Evolutionary conservation across 1,140 invertebrate genomes (phyloP), one percentile per base, ranked within the genome.

Genomic region (Gryllus bimaculatus): DNA sequence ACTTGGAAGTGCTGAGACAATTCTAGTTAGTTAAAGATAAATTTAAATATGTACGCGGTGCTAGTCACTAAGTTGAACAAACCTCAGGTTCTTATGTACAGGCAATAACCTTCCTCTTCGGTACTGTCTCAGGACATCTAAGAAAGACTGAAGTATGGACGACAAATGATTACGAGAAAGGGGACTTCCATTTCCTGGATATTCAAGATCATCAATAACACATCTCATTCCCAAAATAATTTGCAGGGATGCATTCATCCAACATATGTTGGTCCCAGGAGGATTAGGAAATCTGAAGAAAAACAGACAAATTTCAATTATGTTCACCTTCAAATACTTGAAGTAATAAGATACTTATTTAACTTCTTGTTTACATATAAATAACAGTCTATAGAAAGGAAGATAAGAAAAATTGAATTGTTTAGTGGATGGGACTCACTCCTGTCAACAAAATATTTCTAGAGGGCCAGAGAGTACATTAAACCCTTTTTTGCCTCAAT

Each of bases 231-330:
- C 78, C 48, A 79, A 39, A 7, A 79, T 13, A 8, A 48, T 48
- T 47, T 79, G 78, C 8, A 79, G 39, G 8, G 78, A 74, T 15
- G 78, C 78, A 8, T 79, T 79, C 54, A 79, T 74, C 78, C 78
- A 79, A 49, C 78, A 79, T 48, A 20, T 73, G 73, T 79, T 79
- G 26, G 26, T 74, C 5, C 78, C 78, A 7, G 78, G 73, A 47
- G 78, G 78, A 21, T 79, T 79, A 47, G 48, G 73, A 21, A 79
- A 75, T 73, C 78, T 79, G 54, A n/a, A 78, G 73, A 47, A 47
- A 76, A 47, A 8, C 4, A 73, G n/a, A 73, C 1, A n/a, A 6
- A 3, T 73, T 13, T 73, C 66, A 39, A 5, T 39, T 39, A 39
- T 5, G 26, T 39, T 39, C 26, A 39, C 26, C 26, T 39, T 39